These are phyloP conservation scores for Trachymyrmex septentrionalis DNA, from an alignment of 1,140 invertebrate species.

Conservation along the genomic window DNA sequence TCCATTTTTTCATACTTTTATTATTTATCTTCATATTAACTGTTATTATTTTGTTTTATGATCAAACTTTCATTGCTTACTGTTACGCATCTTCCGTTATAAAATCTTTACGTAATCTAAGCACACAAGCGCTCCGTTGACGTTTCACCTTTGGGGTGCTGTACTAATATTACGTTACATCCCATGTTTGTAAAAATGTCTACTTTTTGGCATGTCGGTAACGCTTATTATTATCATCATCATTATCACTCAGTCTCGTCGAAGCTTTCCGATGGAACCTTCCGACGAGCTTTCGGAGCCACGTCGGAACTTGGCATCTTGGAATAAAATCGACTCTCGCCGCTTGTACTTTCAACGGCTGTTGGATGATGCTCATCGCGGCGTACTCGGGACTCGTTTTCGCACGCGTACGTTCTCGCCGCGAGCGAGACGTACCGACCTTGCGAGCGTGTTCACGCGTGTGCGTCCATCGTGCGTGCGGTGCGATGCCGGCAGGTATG, in stretches of 20 bases:
- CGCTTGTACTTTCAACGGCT: background rate
- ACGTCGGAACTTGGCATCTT: background rate
- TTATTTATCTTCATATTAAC: too few relatives aligned
- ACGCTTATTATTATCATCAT: too few relatives aligned
- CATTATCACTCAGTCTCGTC: constrained; percentile 11
- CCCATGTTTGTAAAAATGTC: too few relatives aligned
- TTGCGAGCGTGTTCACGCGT: constrained; percentile 26
- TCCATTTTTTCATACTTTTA: too few relatives aligned
- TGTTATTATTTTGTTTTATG: too few relatives aligned
- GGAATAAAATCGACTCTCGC: constrained; percentile 24
- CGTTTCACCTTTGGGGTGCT: too few relatives aligned
- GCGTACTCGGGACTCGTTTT: constrained; percentile 31
- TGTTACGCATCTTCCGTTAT: too few relatives aligned
- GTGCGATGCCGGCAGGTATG: constrained; percentile 37
- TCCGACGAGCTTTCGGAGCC: constrained; percentile 14
- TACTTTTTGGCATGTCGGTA: too few relatives aligned
- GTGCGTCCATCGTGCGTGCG: constrained; percentile 9
- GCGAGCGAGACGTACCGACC: constrained; percentile 20
- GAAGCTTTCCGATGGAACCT: background rate
- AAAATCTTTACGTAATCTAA: too few relatives aligned
- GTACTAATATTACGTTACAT: too few relatives aligned
- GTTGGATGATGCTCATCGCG: background rate
- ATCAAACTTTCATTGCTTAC: too few relatives aligned
- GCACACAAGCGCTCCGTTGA: too few relatives aligned
- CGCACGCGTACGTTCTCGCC: constrained; percentile 50